phyloP scores from a whole-genome alignment of 2,113 vertebrate species.

The Syngnathoides biaculeatus region DNA sequence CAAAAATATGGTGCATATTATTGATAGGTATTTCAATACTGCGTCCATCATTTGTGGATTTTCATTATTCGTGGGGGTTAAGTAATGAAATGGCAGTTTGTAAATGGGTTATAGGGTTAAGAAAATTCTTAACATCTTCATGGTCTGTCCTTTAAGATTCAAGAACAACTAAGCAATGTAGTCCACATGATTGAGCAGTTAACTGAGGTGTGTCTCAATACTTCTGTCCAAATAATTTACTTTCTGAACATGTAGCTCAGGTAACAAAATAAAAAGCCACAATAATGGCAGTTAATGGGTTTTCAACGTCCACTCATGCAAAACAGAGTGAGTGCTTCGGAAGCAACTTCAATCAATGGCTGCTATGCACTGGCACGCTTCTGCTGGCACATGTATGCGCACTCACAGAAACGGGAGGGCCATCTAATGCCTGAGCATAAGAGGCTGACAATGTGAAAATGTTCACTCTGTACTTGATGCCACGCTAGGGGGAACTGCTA shows the following conservation, averaged over 20 bases:
- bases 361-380: slow-evolving; percentile 16
- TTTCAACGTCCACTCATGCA: slow-evolving; percentile 23
- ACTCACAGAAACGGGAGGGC: slow-evolving; percentile 18
- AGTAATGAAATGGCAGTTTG: too few species aligned
- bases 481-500: slow-evolving; percentile 22
- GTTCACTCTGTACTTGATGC: slow-evolving; percentile 31
- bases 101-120: too few species aligned
- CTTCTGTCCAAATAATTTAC: not conserved
- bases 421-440: slow-evolving; percentile 29
- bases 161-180: not conserved
- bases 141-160: not conserved
- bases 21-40: too few species aligned
- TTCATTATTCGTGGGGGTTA: too few species aligned
- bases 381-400: slow-evolving; percentile 34
- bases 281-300: slow-evolving; percentile 16
- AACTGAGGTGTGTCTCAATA: not conserved
- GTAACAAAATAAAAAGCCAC: slow-evolving; percentile 8
- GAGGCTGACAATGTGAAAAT: slow-evolving; percentile 34
- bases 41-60: too few species aligned
- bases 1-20: too few species aligned
- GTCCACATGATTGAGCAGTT: not conserved
- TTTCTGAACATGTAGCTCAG: not conserved
- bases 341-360: slow-evolving; percentile 14
- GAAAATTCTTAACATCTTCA: too few species aligned
- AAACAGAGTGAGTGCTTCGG: slow-evolving; percentile 13